A percentile compares a stretch with the other conserved stretches of the same genome.
phyloP scores from a whole-genome alignment of 1,140 invertebrate species.

The Scylla paramamosain region DNA sequence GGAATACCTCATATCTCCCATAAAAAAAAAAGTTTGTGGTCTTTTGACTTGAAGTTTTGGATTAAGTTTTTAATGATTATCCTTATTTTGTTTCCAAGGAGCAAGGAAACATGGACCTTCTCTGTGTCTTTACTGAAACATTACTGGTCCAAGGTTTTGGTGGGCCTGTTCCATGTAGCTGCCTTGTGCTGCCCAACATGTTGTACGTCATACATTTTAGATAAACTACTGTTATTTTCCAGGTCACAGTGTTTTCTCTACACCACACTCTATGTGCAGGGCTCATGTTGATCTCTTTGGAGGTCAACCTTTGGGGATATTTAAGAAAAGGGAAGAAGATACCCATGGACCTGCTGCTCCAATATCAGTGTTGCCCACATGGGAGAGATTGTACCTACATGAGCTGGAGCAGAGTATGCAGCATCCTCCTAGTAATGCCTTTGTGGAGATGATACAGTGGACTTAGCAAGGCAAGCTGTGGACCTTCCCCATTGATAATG shows the following conservation, averaged over 20 bases:
- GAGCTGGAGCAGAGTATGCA: conserved; percentile 81
- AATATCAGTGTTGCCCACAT: conserved; percentile 64
- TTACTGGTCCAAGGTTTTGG: too few species aligned
- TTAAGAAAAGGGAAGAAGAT: conserved; percentile 78
- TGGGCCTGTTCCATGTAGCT: too few species aligned
- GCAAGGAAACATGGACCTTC: too few species aligned
- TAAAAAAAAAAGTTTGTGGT: too few species aligned
- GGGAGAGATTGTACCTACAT: conserved; percentile 64
- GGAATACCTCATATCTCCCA: too few species aligned
- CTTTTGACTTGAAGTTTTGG: too few species aligned
- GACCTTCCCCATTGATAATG: conserved; percentile 98
- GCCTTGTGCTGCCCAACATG: too few species aligned
- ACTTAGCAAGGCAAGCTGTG: conserved; percentile 97
- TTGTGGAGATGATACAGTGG: conserved; percentile 95
- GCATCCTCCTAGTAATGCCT: conserved; percentile 91
- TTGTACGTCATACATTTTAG: too few species aligned
- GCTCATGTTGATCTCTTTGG: conserved; percentile 56
- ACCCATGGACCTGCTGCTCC: conserved; percentile 79
- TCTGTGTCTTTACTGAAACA: too few species aligned
- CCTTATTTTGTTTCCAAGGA: too few species aligned
- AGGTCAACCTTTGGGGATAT: conserved; percentile 9
- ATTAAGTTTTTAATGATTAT: too few species aligned
- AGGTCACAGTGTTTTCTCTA: not conserved
- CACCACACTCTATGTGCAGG: not conserved
- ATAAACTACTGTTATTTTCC: conserved; percentile 18